A percentile compares a stretch with the other conserved stretches of the same genome.
phyloP scores from a whole-genome alignment of 2,888 invertebrate genomes.

The Calameuta idolon region DNA sequence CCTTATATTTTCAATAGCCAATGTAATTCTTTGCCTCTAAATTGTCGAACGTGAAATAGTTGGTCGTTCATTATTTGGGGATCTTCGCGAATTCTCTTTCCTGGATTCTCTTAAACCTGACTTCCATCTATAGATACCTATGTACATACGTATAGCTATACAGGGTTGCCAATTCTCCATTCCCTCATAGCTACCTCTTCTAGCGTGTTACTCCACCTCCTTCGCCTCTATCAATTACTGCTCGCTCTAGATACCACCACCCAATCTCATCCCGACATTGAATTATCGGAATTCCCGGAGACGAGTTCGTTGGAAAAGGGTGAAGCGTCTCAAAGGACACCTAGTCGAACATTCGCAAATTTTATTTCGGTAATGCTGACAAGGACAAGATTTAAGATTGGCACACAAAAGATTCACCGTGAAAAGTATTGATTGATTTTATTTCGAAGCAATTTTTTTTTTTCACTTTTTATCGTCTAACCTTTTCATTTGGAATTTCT shows the following conservation, averaged over 20 bases:
- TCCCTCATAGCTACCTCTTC: not conserved
- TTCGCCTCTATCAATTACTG: constrained; percentile 38
- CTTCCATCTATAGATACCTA: not conserved
- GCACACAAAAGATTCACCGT: no score
- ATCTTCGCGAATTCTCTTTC: not conserved
- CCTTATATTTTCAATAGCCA: not conserved
- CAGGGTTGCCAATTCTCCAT: not conserved
- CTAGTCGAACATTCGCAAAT: no score
- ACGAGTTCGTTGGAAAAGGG: constrained; percentile 18
- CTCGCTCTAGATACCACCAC: constrained; percentile 31
- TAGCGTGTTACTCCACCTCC: constrained; percentile 19
- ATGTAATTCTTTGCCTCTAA: not conserved
- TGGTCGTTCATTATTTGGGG: constrained; percentile 1
- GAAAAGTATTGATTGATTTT: no score
- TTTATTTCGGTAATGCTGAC: no score
- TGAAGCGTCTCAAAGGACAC: no score
- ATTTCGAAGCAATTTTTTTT: no score
- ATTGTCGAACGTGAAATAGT: not conserved
- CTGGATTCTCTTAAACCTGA: not conserved
- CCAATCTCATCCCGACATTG: constrained; percentile 41
- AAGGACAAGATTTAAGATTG: no score
- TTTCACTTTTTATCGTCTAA: no score
- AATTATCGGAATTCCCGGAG: constrained; percentile 44
- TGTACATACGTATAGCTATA: not conserved
- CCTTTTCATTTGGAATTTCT: no score